These are phyloP conservation scores for Heliconius cydno DNA, from an alignment of 2,888 invertebrate species.

Conservation along the genomic window DNA sequence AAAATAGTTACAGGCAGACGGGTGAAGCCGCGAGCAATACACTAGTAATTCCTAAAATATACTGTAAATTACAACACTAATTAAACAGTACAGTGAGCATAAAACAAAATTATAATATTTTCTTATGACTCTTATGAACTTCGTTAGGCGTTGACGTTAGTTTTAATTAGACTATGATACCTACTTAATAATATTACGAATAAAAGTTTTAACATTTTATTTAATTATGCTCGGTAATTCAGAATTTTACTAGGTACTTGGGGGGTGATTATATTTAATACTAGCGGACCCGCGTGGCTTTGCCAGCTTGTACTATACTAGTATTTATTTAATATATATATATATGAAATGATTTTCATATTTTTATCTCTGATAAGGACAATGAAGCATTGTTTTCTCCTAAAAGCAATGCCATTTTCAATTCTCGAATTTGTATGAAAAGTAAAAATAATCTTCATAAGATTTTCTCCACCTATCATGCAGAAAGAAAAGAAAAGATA, in stretches of 20 bases:
- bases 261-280: not conserved
- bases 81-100: not conserved
- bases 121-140: not conserved
- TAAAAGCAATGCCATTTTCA: too few species aligned
- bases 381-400: too few species aligned
- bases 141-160: not conserved
- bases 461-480: too few species aligned
- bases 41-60: not conserved
- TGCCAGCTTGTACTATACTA: too few species aligned
- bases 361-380: too few species aligned
- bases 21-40: not conserved
- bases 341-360: too few species aligned
- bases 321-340: too few species aligned
- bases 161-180: not conserved
- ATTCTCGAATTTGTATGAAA: too few species aligned
- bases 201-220: not conserved
- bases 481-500: too few species aligned
- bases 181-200: not conserved
- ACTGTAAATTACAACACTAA: not conserved
- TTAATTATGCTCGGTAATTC: not conserved
- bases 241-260: not conserved
- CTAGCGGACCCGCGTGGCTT: too few species aligned
- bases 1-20: not conserved
- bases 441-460: too few species aligned
- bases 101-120: not conserved